Conservation (phyloP, 2,888 invertebrate genomes). For the Xestia sexstrigata region DNA sequence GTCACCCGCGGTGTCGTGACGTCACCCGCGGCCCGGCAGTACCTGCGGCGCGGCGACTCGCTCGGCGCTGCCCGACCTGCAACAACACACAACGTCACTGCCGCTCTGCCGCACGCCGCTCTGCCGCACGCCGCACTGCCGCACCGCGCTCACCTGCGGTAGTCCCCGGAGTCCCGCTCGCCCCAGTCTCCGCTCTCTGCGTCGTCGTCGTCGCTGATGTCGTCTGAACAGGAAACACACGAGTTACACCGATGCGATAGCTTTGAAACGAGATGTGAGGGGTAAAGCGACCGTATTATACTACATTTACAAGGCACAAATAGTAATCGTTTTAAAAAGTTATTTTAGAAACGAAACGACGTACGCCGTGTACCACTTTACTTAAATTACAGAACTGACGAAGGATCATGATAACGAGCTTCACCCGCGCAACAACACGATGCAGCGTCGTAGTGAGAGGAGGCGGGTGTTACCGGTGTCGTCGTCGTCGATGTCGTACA, state of each 20-base stretch:
- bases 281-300: not conserved
- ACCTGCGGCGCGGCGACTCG: constrained; percentile 68
- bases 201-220: constrained; percentile 76
- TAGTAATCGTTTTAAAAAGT: not conserved
- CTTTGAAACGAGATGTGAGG: not conserved
- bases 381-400: too few relatives aligned
- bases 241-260: not conserved
- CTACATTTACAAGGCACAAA: not conserved
- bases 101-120: not conserved
- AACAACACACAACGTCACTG: constrained; percentile 3
- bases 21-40: constrained; percentile 39
- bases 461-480: constrained; percentile 53
- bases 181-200: constrained; percentile 74
- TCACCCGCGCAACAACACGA: not conserved
- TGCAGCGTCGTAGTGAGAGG: too few relatives aligned
- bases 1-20: constrained; percentile 54
- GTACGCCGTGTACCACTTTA: not conserved
- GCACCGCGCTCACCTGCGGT: constrained; percentile 34
- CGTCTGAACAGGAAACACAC: constrained; percentile 67
- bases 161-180: constrained; percentile 60
- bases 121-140: not conserved
- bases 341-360: not conserved
- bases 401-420: not conserved
- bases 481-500: constrained; percentile 76
- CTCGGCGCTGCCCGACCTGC: constrained; percentile 55